A percentile compares a stretch with the other conserved stretches of the same genome.
Evolutionary conservation across 2,797 vertebrate genomes (phyloP).

Genomic region (Melanotaenia maccullochi): DNA sequence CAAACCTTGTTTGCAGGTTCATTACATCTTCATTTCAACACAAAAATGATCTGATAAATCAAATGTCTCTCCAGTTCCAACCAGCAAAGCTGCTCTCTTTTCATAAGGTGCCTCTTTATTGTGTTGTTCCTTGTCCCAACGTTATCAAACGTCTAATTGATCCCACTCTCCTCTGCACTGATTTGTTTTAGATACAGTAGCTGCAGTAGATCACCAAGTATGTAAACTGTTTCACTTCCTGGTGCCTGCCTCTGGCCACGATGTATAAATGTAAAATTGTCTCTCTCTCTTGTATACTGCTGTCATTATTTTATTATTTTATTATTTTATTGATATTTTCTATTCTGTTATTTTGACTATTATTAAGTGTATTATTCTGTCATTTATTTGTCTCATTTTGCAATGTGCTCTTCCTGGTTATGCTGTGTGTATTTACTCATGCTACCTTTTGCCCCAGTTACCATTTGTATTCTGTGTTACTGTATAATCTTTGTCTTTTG

Average conservation of each 20-base stretch:
- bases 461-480: constrained; percentile 80
- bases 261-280: constrained; percentile 88
- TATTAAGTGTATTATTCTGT: constrained; percentile 70
- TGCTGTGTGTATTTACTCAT: constrained; percentile 79
- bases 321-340: constrained; percentile 80
- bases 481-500: constrained; percentile 81
- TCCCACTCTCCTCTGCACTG: constrained; percentile 68
- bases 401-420: constrained; percentile 77
- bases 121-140: constrained; percentile 70
- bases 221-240: constrained; percentile 81
- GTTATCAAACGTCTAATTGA: constrained; percentile 61
- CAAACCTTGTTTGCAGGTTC: constrained; percentile 50
- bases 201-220: constrained; percentile 76
- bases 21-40: constrained; percentile 43
- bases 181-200: constrained; percentile 74
- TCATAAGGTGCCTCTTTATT: constrained; percentile 80
- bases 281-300: constrained; percentile 83
- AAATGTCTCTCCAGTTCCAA: constrained; percentile 61
- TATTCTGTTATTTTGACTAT: constrained; percentile 75
- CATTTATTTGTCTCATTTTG: constrained; percentile 74
- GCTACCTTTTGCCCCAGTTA: constrained; percentile 63
- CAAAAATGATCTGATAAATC: constrained; percentile 41
- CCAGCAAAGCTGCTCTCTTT: constrained; percentile 78
- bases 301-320: constrained; percentile 80
- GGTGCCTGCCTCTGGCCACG: constrained; percentile 85